Base-by-base conservation (phyloP, 1,140 invertebrate genomes). In the Macrotrachela quadricornifera region DNA sequence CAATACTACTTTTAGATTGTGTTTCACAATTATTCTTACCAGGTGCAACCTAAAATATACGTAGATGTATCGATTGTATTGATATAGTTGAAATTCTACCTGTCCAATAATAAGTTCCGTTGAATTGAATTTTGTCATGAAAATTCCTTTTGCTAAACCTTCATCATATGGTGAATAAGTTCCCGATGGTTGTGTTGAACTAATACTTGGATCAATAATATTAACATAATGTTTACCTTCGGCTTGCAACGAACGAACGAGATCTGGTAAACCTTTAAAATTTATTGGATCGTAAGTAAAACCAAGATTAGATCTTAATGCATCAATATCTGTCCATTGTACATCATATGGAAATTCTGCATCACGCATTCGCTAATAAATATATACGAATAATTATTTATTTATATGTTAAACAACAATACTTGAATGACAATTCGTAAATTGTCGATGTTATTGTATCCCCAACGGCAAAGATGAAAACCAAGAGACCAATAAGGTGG, bases 311-410 rank as follows among this genome's bases (percentile, higher is more conserved):
- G 54, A 45, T 21, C 59, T 51, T 59, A 65, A 64, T 55, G 67
- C 68, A 47, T 71, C 69, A 46, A 69, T 66, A 56, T 71, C 69
- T 56, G 61, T 63, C 69, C 69, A 71, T 51, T 68, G 63, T 6
- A 61, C 59, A 57, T 70, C 67, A 63, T 69, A 50, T 9, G 14
- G 11, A 13, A 47, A 18, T 21, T n/a, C 3, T 6, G 13, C 14
- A 14, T 15, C 11, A 13, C 17, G 1, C 15, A 47, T 47, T 36
- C 17, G 2, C 15, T n/a, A 21, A 64, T n/a, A n/a, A 42, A 12
- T 59, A 50, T 15, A 71, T 4, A 83, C 83, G 47, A 87, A 49
- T 59, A 69, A 1, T 81, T 78, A 63, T 85, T 83, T 63, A 83
- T 83, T 63, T 83, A 80, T n/a, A n/a, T n/a, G n/a, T n/a, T n/a